Base-by-base conservation (phyloP, 2,888 invertebrate genomes). In the Phengaris alcon region DNA sequence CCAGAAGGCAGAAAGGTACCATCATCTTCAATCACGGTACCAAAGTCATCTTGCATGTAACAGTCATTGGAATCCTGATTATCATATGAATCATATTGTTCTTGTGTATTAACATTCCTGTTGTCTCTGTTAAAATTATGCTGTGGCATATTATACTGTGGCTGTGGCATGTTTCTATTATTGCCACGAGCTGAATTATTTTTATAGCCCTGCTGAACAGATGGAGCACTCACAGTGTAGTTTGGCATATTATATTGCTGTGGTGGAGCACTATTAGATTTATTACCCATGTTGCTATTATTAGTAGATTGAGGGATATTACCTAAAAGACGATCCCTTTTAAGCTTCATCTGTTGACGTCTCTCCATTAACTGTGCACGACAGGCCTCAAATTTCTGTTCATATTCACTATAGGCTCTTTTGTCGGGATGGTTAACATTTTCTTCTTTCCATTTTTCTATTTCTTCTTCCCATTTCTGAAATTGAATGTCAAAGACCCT, bases 391-490 rank as follows among this genome's bases (percentile, higher is more conserved):
- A 98, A 98, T 87, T 97, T 97, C 74, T 96, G 95, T 88, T 98
- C 97, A 88, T 98, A 98, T 82, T 97, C 96, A 81, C 94, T 94
- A 84, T 97, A 97, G 81, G 97, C 97, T 88, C 96, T 95, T 88
- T 96, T 97, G 86, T 98, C 98, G 0, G 98, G 98, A 91, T 98
- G 98, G 87, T 97, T 97, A 55, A 96, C 96, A 91, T 98, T 98
- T 84, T 98, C 97, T 78, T 95, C 95, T 85, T 97, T 97, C 98
- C 98, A 98, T 82, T 96, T 96, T 82, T 97, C 96, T 87, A 98
- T 98, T 86, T 98, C 97, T 80, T 97, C 95, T 88, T 98, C 98
- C 98, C 98, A 98, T 84, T 97, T 96, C 82, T 95, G 95, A 86
- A 98, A 98, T 87, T 98, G 97, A 78, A 96, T 95, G 85, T 97